These are phyloP conservation scores for Enteromius afrohamiltoni DNA, from an alignment of 2,797 vertebrate species.

Conservation along the genomic window DNA sequence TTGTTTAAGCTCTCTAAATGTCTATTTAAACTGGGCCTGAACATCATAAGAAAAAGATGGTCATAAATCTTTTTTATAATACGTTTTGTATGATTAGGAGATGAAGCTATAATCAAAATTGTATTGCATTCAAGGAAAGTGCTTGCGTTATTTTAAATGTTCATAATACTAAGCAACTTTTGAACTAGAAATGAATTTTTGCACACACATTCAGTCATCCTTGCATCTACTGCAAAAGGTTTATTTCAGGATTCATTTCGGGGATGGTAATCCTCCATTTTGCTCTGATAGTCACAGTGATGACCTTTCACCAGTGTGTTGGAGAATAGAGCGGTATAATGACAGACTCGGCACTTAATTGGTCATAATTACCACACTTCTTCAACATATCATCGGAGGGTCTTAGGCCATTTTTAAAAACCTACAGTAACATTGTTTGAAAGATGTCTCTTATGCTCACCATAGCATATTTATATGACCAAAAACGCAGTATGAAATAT, in stretches of 20 bases:
- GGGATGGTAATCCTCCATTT: slow-evolving; percentile 7
- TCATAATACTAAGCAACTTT: not conserved
- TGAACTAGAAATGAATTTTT: not conserved
- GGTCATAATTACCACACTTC: slow-evolving; percentile 9
- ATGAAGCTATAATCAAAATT: not conserved
- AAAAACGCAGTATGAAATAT: not conserved
- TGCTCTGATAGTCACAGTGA: not conserved
- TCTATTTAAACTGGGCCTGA: not conserved
- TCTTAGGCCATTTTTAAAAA: slow-evolving; percentile 3
- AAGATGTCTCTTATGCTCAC: not conserved
- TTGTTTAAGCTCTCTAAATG: too few relatives aligned
- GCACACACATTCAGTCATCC: not conserved
- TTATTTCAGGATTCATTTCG: slow-evolving; percentile 9
- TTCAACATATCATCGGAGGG: not conserved
- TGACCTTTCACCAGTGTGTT: slow-evolving; percentile 13
- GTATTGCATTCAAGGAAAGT: not conserved
- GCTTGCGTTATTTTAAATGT: not conserved
- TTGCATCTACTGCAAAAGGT: not conserved
- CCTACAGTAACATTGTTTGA: not conserved
- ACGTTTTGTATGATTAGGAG: not conserved
- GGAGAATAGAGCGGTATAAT: slow-evolving; percentile 15
- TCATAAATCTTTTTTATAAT: not conserved
- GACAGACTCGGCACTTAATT: not conserved
- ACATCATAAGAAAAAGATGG: not conserved
- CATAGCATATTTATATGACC: not conserved